Evolutionary conservation across 2,888 invertebrate genomes (phyloP).

Genomic region (Drosophila barbarae): DNA sequence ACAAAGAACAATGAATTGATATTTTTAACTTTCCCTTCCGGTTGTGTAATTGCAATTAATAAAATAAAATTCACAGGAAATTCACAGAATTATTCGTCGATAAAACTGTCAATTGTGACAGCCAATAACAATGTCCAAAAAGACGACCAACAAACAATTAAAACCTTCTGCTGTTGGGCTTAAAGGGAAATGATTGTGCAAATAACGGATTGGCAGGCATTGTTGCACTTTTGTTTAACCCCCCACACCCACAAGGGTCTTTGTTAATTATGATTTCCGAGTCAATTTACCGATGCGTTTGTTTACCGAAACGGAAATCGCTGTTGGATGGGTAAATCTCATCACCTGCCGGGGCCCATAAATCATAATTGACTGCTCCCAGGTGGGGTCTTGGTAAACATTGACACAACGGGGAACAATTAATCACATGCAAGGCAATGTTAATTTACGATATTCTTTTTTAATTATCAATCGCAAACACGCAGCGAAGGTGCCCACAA

Average conservation of each 20-base stretch:
- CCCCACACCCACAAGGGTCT: slow-evolving; percentile 11
- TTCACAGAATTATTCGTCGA: slow-evolving; percentile 7
- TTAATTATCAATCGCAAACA: slow-evolving; percentile 42
- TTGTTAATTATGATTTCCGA: slow-evolving; percentile 56
- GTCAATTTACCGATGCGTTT: slow-evolving; percentile 39
- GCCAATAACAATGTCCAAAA: slow-evolving; percentile 8
- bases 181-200: slow-evolving; percentile 25
- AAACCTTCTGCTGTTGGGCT: slow-evolving; percentile 8
- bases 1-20: neutral
- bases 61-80: slow-evolving; percentile 8
- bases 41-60: slow-evolving; percentile 4
- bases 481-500: neutral
- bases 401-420: slow-evolving; percentile 48
- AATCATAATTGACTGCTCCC: slow-evolving; percentile 56
- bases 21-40: neutral
- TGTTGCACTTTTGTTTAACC: slow-evolving; percentile 32
- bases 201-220: slow-evolving; percentile 6
- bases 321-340: slow-evolving; percentile 7
- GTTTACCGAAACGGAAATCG: slow-evolving; percentile 25
- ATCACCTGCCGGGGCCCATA: slow-evolving; percentile 43
- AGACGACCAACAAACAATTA: neutral
- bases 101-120: slow-evolving; percentile 29
- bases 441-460: slow-evolving; percentile 26
- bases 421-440: slow-evolving; percentile 43
- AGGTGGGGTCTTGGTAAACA: slow-evolving; percentile 45